These are phyloP conservation scores for Drosophila neonasuta DNA, from an alignment of 2,888 invertebrate genomes.

Conservation along the genomic window DNA sequence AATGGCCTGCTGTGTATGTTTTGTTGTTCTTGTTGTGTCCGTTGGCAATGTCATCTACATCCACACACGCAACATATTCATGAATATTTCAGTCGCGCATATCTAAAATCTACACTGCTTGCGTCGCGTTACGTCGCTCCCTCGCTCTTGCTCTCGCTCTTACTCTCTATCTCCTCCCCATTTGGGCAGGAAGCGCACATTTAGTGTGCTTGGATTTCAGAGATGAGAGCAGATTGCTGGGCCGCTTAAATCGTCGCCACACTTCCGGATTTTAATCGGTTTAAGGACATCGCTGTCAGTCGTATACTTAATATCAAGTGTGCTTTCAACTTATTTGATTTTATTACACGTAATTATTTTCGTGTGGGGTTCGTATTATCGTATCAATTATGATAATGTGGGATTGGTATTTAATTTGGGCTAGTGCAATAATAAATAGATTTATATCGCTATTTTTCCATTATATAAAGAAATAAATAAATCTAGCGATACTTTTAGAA, in stretches of 20 bases:
- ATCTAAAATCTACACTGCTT: slow-evolving; percentile 18
- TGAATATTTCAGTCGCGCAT: slow-evolving; percentile 57
- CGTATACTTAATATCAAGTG: not conserved
- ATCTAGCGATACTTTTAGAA: not conserved
- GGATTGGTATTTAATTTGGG: not conserved
- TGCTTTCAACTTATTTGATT: not conserved
- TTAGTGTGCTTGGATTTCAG: slow-evolving; percentile 26
- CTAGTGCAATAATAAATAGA: no score
- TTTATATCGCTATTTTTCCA: no score
- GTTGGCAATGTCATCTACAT: slow-evolving; percentile 45
- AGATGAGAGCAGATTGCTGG: slow-evolving; percentile 32
- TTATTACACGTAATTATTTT: not conserved
- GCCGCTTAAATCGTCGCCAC: not conserved
- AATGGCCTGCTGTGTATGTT: slow-evolving; percentile 1
- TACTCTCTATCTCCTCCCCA: slow-evolving; percentile 2
- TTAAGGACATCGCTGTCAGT: not conserved
- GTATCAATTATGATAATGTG: not conserved
- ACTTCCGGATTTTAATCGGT: slow-evolving; percentile 15
- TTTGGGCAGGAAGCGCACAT: slow-evolving; percentile 36
- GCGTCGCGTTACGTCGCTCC: slow-evolving; percentile 17
- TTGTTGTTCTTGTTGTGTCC: slow-evolving; percentile 3
- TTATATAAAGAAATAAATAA: no score
- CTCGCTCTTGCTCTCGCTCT: not conserved
- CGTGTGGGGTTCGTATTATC: not conserved
- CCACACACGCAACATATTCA: slow-evolving; percentile 27